Evolutionary conservation across 2,113 vertebrate genomes (phyloP).

Genomic region (Regulus satrapa): DNA sequence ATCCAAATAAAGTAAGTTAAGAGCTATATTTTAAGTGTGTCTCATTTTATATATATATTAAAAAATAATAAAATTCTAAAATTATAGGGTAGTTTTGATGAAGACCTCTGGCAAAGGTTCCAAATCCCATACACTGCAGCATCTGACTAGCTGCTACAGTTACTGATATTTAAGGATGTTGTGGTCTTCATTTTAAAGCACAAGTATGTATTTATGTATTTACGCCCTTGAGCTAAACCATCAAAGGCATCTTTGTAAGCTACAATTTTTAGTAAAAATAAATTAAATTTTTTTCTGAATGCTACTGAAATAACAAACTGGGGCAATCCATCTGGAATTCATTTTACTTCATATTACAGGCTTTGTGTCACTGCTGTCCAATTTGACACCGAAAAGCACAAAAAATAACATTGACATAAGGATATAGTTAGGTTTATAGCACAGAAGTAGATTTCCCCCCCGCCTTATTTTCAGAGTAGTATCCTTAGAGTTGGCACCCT

Average conservation of each 20-base stretch:
- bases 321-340: constrained; percentile 62
- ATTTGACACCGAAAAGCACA: constrained; percentile 62
- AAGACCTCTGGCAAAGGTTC: neutral
- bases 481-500: constrained; percentile 33
- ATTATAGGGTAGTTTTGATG: neutral
- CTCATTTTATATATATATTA: neutral
- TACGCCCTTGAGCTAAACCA: constrained; percentile 31
- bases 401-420: constrained; percentile 67
- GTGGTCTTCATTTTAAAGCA: neutral
- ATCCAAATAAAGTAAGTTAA: neutral
- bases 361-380: constrained; percentile 57
- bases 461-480: constrained; percentile 37
- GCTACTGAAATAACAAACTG: constrained; percentile 51
- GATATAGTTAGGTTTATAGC: constrained; percentile 61
- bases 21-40: neutral
- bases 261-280: constrained; percentile 63
- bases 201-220: constrained; percentile 6
- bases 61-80: neutral
- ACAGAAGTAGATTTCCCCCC: neutral
- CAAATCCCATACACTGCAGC: neutral
- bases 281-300: constrained; percentile 61
- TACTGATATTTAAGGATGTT: neutral
- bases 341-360: constrained; percentile 53
- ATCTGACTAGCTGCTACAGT: neutral
- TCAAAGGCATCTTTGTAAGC: constrained; percentile 43